Evolutionary conservation across 2,113 vertebrate species (phyloP).

Genomic region (Ancistrus triradiatus): DNA sequence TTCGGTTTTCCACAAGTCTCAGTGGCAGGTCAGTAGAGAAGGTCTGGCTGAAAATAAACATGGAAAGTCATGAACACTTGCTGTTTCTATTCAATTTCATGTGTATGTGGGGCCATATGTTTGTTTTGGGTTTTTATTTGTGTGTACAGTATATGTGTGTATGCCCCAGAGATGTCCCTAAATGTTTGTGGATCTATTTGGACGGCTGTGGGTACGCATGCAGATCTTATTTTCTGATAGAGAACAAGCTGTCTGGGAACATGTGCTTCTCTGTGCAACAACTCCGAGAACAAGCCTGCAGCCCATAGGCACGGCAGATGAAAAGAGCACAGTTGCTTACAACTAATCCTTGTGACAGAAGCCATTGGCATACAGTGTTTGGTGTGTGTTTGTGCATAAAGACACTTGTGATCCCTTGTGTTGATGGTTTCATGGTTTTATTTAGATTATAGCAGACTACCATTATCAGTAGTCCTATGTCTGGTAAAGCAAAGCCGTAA

Average conservation of each 20-base stretch:
- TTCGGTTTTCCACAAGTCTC: no score
- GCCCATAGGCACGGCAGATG: conserved; percentile 34
- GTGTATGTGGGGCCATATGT: conserved; percentile 10
- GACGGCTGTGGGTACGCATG: conserved; percentile 37
- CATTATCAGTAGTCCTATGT: no score
- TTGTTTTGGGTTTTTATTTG: conserved; percentile 13
- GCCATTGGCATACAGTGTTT: conserved; percentile 23
- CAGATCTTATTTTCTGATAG: conserved; percentile 53
- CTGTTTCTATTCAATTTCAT: no score
- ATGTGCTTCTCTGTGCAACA: conserved; percentile 33
- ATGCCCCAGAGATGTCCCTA: conserved; percentile 39
- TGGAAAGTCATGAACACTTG: neutral
- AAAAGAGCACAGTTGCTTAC: conserved; percentile 40
- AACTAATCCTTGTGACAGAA: conserved; percentile 38
- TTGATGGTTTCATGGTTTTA: conserved; percentile 33
- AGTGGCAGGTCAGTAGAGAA: neutral
- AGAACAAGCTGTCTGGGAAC: conserved; percentile 41
- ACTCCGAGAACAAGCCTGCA: conserved; percentile 35
- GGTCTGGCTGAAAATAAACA: neutral
- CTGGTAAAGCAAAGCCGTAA: no score
- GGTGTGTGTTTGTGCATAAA: conserved; percentile 18
- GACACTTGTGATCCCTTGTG: neutral
- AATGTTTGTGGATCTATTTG: conserved; percentile 38
- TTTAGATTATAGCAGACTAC: no score
- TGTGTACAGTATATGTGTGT: conserved; percentile 10